Evolutionary conservation across 2,888 invertebrate genomes (phyloP).

Genomic region (Phasia obesa): DNA sequence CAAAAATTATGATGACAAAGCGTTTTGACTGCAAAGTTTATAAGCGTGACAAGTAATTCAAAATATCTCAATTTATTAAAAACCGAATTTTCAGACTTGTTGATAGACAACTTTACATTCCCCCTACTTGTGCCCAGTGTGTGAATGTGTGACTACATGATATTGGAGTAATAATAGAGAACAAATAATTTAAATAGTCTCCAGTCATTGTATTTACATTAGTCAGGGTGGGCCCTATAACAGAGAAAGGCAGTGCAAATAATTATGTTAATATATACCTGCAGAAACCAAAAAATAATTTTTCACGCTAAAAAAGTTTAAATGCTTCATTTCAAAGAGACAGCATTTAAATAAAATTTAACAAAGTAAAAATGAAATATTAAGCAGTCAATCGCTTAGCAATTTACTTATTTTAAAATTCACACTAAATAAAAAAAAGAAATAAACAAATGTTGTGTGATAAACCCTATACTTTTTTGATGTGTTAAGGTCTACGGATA

Average conservation of each 20-base stretch:
- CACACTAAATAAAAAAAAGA: no score
- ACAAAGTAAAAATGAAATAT: no score
- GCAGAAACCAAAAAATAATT: no score
- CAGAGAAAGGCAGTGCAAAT: background rate
- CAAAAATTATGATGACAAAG: constrained; percentile 66
- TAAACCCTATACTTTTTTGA: no score
- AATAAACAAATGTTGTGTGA: no score
- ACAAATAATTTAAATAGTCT: constrained; percentile 22
- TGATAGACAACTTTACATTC: constrained; percentile 44
- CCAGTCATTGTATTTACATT: constrained; percentile 34
- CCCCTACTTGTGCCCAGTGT: background rate
- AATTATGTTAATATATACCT: no score
- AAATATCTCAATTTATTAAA: constrained; percentile 66
- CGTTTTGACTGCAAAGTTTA: constrained; percentile 66
- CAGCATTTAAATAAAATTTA: no score
- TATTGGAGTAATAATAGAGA: background rate
- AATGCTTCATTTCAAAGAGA: no score
- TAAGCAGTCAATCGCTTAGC: no score
- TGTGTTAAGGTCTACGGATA: no score
- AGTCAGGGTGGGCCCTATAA: background rate
- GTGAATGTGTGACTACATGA: background rate
- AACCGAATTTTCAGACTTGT: constrained; percentile 59
- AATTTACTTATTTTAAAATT: no score
- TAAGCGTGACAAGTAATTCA: constrained; percentile 65
- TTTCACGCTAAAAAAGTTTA: no score